Evolutionary conservation across 2,113 vertebrate species (phyloP), one percentile per base, ranked within the genome.

Genomic region (Hiodon tergisus): DNA sequence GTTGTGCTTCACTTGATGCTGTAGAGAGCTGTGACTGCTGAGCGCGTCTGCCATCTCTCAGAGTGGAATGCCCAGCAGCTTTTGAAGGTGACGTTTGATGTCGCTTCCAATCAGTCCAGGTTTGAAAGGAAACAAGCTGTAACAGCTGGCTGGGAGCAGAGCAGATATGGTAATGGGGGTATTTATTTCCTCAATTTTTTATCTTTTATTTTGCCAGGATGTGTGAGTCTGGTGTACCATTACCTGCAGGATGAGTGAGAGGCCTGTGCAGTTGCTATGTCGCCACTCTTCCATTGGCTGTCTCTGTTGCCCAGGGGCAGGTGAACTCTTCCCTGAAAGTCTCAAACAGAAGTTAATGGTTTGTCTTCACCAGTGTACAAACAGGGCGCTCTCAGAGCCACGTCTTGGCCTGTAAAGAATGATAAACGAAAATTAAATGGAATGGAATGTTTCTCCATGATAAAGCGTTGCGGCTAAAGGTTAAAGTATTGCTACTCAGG

Each of bases 41-140:
- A 70, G 17, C n/a, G 6, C 52, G 51, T 47, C 65, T 69, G 7
- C 53, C 53, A 59, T 75, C 11, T 60, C 60, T 17, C 53, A 13
- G 47, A 9, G n/a, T 58, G 53, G 68, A 13, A 47, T 50, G n/a
- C 31, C 17, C 31, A 65, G 61, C 14, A 9, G 52, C 50, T 69
- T 57, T 55, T 61, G 48, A 76, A 54, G 69, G 53, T 47, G 31
- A 11, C 9, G 70, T 66, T 67, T 77, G 17, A 58, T 72, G 58
- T 66, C 46, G 62, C 48, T 67, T 47, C 51, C 68, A 62, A 66
- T 66, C 68, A 55, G n/a, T 71, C 58, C 11, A 52, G 60, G 47
- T 72, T 72, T 70, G 17, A 69, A 52, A 50, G 61, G 57, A 60
- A 53, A n/a, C 67, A 6, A 6, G 51, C 74, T 61, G 66, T 57